Percentiles rank a stretch among this genome's conserved stretches.
Evolutionary conservation across 1,140 invertebrate genomes (phyloP).

Genomic region (Cydia fagiglandana): DNA sequence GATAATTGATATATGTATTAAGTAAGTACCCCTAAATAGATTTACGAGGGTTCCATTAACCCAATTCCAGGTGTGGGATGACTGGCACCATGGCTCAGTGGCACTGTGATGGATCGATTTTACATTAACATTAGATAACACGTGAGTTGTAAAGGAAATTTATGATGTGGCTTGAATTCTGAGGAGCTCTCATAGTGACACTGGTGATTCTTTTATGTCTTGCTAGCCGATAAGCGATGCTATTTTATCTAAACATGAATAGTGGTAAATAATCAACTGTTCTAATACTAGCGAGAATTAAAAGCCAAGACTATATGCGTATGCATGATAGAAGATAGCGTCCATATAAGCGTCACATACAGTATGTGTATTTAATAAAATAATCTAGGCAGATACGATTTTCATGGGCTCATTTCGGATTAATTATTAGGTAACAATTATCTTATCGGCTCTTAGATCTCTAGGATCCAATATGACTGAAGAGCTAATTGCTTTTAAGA

Average conservation of each 20-base stretch:
- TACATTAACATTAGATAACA: conserved; percentile 1
- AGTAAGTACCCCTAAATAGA: conserved; percentile 1
- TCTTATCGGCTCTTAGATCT: not conserved
- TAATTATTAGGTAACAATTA: not conserved
- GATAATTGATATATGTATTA: not conserved
- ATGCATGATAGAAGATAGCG: too few species aligned
- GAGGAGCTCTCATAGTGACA: not conserved
- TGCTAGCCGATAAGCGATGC: too few species aligned
- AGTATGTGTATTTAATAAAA: too few species aligned
- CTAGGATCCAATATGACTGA: not conserved
- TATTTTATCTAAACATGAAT: too few species aligned
- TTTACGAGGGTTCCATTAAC: conserved; percentile 17
- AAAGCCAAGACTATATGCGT: too few species aligned
- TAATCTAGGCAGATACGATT: not conserved
- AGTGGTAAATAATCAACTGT: too few species aligned
- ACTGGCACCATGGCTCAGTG: conserved; percentile 15
- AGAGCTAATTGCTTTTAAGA: not conserved
- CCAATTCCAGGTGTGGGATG: conserved; percentile 23
- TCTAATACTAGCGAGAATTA: too few species aligned
- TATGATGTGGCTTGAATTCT: not conserved
- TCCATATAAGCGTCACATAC: too few species aligned
- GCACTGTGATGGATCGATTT: conserved; percentile 19
- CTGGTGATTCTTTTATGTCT: not conserved
- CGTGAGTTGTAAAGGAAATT: not conserved
- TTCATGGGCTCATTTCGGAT: not conserved